Evolutionary conservation across 1,140 invertebrate genomes (phyloP), one percentile per base, ranked within the genome.

Genomic region (Fopius arisanus): DNA sequence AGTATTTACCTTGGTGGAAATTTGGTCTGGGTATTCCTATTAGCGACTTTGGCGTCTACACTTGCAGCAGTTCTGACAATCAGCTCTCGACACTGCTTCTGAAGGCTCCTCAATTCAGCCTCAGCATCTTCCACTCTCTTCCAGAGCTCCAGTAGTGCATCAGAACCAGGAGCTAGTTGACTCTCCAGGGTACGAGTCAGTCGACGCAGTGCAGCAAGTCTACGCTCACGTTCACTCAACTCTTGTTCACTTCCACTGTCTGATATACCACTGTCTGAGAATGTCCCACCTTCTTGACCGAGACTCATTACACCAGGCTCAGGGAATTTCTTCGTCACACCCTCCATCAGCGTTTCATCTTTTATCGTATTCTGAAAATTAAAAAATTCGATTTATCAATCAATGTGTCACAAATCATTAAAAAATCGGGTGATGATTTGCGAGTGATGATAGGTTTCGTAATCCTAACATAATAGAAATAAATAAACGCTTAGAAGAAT

Each of bases 121-220:
- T 95, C 94, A n/a, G 93, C 93, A 75, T 92, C 90, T 75, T 92
- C 92, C 87, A 95, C 92, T 74, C 92, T 92, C 89, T 92, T 90
- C 73, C 85, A 87, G 16, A 87, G 79, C 29, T 88, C 83, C 41
- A 77, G 68, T 5, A 93, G 89, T 0, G 91, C 91, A 33, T 90
- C 89, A 75, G 91, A 92, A 21, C 91, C 90, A 0, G 93, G 92
- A 19, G 91, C 89, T 67, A 94, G 83, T 1, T 92, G 90, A 9
- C 89, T 87, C 80, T 94, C 92, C 77, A 95, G 84, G 75, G 91
- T 91, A 66, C 91, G 89, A 0, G 92, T 92, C 48, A 94, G 82
- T 48, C 91, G 88, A 48, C 92, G 88, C 1, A 96, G 88, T 3
- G 90, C 90, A 0, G 91, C 90, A 41, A 96, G 83, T 9, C 93